Percentiles rank a stretch among this genome's conserved stretches.
These are phyloP conservation scores for Grantiella picta DNA, from an alignment of 2,113 vertebrate species.

Conservation along the genomic window DNA sequence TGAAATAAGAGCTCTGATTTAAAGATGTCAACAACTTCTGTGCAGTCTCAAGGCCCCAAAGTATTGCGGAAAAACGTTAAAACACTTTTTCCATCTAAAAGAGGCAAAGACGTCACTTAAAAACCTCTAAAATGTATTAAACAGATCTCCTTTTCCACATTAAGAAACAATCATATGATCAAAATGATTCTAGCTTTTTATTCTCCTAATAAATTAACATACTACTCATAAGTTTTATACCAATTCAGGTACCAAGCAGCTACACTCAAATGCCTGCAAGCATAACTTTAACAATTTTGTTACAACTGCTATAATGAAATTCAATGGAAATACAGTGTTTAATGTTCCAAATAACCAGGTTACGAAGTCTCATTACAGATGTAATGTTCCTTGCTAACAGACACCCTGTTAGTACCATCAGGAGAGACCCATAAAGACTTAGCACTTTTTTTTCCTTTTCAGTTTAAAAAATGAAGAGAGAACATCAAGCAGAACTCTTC, in stretches of 20 bases:
- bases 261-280: not conserved
- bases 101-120: not conserved
- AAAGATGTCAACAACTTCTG: constrained; percentile 56
- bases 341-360: not conserved
- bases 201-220: not conserved
- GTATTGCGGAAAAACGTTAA: constrained; percentile 39
- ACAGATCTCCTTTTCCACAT: constrained; percentile 47
- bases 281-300: not conserved
- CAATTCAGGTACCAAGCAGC: not conserved
- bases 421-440: not conserved
- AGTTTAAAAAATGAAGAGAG: not conserved
- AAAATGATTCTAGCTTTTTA: not conserved
- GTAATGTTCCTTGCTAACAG: not conserved
- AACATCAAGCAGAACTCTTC: not conserved
- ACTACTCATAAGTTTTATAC: not conserved
- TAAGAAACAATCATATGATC: constrained; percentile 1
- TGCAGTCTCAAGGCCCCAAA: constrained; percentile 21
- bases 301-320: not conserved
- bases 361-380: not conserved
- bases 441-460: not conserved
- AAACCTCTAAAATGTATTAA: constrained; percentile 34
- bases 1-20: constrained; percentile 54
- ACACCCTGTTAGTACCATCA: not conserved
- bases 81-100: constrained; percentile 40
- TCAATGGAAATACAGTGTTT: not conserved